Base-by-base conservation (phyloP, 2,888 invertebrate genomes). In the Melieria crassipennis region DNA sequence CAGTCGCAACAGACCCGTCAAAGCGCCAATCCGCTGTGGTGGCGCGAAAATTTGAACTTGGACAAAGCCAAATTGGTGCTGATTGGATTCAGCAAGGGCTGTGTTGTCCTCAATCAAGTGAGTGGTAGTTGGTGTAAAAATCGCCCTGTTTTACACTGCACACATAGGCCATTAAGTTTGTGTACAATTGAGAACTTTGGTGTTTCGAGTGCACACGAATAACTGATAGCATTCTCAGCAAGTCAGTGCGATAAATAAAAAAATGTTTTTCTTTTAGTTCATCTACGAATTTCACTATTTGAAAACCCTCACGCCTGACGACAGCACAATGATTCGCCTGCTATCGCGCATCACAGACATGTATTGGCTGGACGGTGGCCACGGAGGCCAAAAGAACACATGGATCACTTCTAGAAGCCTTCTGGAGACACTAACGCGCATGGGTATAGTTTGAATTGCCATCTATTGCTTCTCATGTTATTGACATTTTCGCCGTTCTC, bases 291-390 rank as follows among this genome's bases (percentile, higher is more conserved):
- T 96, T 86, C 91, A 93, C 84, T 91, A 92, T 86, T 88, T 92
- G 67, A 90, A 91, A 87, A 91, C 91, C 0, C 85, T 91, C 57
- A 90, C 91, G 65, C 90, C 91, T 1, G 89, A 90, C 55, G 91
- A 92, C 79, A 87, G 88, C 74, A 89, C 90, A 64, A 89, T 91
- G 87, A 89, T 89, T 84, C 89, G 89, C 74, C 88, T 93, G 76
- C 89, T 93, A n/a, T 88, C 89, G 13, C 89, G 90, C 70, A 91
- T 97, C 66, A 88, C 89, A 76, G 90, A 91, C 76, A 93, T 97
- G 91, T 94, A 92, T 87, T 97, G 96, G 96, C 86, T 97, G 81
- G 96, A 97, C 87, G 95, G 96, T 3, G 96, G 96, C 0, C 96
- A 97, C 87, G 91, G 92, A n/a, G 97, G 96, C 13, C 91, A 92